Base-by-base conservation (phyloP, 2,797 vertebrate species). In the Halcyon chelicuti region DNA sequence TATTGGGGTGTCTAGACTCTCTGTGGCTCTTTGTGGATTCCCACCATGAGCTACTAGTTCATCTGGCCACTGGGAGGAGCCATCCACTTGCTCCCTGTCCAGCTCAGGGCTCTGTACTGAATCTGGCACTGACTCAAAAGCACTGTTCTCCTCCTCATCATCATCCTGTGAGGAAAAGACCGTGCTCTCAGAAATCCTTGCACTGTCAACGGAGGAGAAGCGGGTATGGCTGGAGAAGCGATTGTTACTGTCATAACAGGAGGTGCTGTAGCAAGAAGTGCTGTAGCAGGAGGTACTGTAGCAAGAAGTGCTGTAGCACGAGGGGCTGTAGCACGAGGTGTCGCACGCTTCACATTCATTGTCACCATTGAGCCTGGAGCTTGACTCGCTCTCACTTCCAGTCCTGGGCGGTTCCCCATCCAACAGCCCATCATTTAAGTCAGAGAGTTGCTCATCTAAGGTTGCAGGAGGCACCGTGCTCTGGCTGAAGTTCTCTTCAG, bases 151-250 rank as follows among this genome's bases (percentile, higher is more conserved):
- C 76, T 99, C 99, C 18, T 99, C 99, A 0, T 99, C 99, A 44
- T 99, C 99, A 54, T 99, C 99, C 96, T 99, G 99, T 2, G 99
- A 99, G 96, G 99, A 99, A 96, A 99, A 99, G 73, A 99, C 99
- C 0, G 99, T 99, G 98, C 99, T 99, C 96, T 99, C 99, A 0
- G 99, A 99, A 75, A 99, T 98, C 73, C 99, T 98, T 94, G 99
- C 99, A 77, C 99, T 99, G 98, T 99, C 99, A 77, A 99, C 98
- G 0, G 99, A 99, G 58, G 99, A 99, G 93, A 99, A 99, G 81
- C 99, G 99, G 0, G 99, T 99, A 84, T 99, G 99, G 97, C 99
- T 99, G 97, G 99, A 99, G 97, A 99, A 98, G 77, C 98, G 98
- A 75, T 98, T 98, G 96, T 98, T 98, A 60, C 99, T 98, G 72